Conservation (phyloP, 1,140 invertebrate species). For the Octopus bimaculoides region DNA sequence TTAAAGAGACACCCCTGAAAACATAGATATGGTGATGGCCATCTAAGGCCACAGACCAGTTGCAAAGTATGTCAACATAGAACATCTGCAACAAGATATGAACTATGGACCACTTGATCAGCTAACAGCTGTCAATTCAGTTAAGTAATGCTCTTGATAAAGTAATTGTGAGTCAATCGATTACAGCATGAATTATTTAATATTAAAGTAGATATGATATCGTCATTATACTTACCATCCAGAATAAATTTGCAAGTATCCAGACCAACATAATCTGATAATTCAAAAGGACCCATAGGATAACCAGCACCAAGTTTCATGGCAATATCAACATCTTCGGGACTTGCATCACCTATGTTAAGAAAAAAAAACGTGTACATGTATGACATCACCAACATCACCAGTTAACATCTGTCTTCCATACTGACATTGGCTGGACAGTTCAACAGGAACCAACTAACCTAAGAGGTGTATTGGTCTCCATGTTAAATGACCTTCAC, state of each 20-base stretch:
- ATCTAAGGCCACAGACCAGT: background rate
- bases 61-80: background rate
- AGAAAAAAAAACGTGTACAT: too few relatives aligned
- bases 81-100: background rate
- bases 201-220: background rate
- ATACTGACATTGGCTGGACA: too few relatives aligned
- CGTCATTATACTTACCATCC: slow-evolving; percentile 53
- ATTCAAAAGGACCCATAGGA: slow-evolving; percentile 82
- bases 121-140: background rate
- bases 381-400: too few relatives aligned
- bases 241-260: slow-evolving; percentile 65
- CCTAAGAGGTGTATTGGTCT: too few relatives aligned
- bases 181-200: background rate
- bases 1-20: too few relatives aligned
- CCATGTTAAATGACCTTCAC: too few relatives aligned
- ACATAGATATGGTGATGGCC: too few relatives aligned
- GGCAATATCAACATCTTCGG: slow-evolving; percentile 76
- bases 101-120: background rate
- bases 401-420: too few relatives aligned
- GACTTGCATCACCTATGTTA: slow-evolving; percentile 66
- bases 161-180: background rate
- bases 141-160: background rate
- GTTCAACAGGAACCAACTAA: too few relatives aligned
- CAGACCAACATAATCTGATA: slow-evolving; percentile 77
- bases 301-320: slow-evolving; percentile 84